A percentile compares a stretch with the other conserved stretches of the same genome.
Conservation (phyloP, 1,140 invertebrate genomes). For the Bradynema listronoti region DNA sequence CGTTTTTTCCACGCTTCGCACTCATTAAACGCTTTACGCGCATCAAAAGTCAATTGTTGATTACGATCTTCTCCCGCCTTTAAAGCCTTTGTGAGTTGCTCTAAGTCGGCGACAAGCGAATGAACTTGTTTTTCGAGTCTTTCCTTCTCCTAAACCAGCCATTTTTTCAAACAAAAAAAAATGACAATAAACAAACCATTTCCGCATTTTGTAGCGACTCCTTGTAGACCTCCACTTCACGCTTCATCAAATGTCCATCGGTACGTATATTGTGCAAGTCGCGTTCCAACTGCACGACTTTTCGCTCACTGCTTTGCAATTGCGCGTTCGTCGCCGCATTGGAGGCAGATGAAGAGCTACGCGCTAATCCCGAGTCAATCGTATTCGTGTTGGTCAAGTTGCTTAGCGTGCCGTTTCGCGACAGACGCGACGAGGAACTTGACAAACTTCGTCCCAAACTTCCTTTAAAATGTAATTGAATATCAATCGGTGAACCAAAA, state of each 20-base stretch:
- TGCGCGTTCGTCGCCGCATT: constrained; percentile 9
- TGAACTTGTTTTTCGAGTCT: constrained; percentile 24
- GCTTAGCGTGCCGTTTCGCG: constrained; percentile 7
- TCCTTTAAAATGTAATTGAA: too few species aligned
- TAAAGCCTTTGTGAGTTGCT: constrained; percentile 16
- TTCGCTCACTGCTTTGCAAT: constrained; percentile 34
- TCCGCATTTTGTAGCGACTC: constrained; percentile 36
- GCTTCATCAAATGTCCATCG: constrained; percentile 36
- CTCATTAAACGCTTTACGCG: constrained; percentile 25
- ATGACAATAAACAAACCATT: constrained; percentile 28
- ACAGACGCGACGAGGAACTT: constrained; percentile 2
- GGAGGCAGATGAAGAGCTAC: constrained; percentile 27
- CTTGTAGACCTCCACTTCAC: constrained; percentile 52
- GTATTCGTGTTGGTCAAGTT: constrained; percentile 18
- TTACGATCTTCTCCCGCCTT: constrained; percentile 15
- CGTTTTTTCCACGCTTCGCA: constrained; percentile 22
- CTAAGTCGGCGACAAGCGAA: constrained; percentile 19
- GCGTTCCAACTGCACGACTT: constrained; percentile 19
- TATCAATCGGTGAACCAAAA: too few species aligned
- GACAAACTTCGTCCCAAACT: too few species aligned
- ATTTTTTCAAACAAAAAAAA: constrained; percentile 14
- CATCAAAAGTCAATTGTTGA: constrained; percentile 19
- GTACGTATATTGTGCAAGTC: constrained; percentile 37
- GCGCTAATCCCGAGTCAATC: constrained; percentile 25
- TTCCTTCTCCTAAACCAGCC: constrained; percentile 19